Percentiles rank a stretch among this genome's conserved stretches.
Evolutionary conservation across 2,113 vertebrate species (phyloP).

Genomic region (Semnornis frantzii): DNA sequence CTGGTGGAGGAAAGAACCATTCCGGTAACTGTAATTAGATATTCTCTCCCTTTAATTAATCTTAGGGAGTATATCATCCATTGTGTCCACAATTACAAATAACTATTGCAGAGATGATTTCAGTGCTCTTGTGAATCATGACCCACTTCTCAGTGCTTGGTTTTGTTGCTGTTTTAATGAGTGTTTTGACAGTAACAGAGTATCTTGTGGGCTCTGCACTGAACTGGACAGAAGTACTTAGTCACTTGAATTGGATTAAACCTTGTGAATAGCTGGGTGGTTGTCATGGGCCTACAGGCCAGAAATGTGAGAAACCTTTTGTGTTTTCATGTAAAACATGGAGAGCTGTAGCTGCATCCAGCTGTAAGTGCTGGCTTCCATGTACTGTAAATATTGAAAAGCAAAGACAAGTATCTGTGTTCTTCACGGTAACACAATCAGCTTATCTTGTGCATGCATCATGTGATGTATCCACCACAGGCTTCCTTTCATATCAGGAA

Average conservation of each 20-base stretch:
- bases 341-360: not conserved
- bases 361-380: not conserved
- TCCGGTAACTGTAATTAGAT: constrained; percentile 75
- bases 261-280: not conserved
- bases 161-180: not conserved
- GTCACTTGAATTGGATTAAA: not conserved
- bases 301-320: not conserved
- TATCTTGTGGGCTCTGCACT: not conserved
- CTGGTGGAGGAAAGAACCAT: constrained; percentile 92
- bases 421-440: not conserved
- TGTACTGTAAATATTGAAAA: not conserved
- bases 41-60: not conserved
- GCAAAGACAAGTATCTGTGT: not conserved
- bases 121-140: not conserved
- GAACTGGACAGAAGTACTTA: not conserved
- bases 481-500: not conserved
- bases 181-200: not conserved
- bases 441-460: not conserved
- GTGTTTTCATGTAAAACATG: not conserved
- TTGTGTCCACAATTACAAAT: not conserved
- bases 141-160: not conserved
- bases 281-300: not conserved
- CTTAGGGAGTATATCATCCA: not conserved
- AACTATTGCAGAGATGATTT: not conserved
- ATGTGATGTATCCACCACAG: not conserved